Base-by-base conservation (phyloP, 2,888 invertebrate genomes). In the Cosmopolites sordidus region DNA sequence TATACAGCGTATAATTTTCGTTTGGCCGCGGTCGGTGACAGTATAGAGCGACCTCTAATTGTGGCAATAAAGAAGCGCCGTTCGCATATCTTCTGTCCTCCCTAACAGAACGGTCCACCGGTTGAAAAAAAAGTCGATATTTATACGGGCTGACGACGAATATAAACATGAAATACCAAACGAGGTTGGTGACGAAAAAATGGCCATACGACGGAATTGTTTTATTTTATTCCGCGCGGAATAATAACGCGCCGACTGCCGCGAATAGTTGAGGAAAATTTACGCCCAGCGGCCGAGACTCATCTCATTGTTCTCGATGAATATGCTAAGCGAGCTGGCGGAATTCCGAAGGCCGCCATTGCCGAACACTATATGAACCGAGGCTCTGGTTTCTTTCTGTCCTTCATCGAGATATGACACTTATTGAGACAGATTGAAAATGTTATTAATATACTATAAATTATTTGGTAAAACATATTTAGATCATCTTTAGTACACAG, bases 91-190 rank as follows among this genome's bases (percentile, higher is more conserved):
- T 58, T 52, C 41, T 42, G 43, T 43, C 39, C 17, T 2, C 43
- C 6, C 22, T 15, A 16, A 29, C 17, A 14, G 52, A 55, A 59
- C 54, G 54, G 55, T 22, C 54, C 58, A 53, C 54, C 53, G 58
- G 56, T 43, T 51, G 54, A 49, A 60, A 65, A 67, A 68, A 67
- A 66, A 63, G 62, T 55, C 55, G 66, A 67, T 71, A 73, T 73
- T 73, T 73, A 73, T 73, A 69, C 64, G 70, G 69, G 71, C 70
- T 70, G 70, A 69, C 64, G 69, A 52, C 69, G 73, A 71, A 73
- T 73, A 73, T 73, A 74, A 69, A 74, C 74, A 74, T 72, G 73
- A 72, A 73, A 72, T 67, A 71, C 72, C 73, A 71, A 69, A 68
- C 67, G 66, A 66, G 65, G 64, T 52, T 50, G 58, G 67, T 72